A percentile compares a stretch with the other conserved stretches of the same genome.
Evolutionary conservation across 92 coral and sea anemone genomes (phyloP).

Genomic region (Porites rus): DNA sequence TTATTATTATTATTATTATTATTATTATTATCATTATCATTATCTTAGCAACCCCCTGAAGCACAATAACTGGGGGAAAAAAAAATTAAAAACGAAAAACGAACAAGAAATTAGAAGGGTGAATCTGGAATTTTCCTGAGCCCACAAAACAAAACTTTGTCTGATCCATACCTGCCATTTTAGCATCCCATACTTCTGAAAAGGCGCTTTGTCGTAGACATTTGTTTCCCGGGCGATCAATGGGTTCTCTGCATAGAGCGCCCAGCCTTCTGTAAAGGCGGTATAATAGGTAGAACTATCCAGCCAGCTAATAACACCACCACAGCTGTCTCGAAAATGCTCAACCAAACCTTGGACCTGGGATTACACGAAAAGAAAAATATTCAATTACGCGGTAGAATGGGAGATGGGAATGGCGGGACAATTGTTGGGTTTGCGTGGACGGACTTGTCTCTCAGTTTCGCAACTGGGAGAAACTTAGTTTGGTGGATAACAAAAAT

Average conservation of each 20-base stretch:
- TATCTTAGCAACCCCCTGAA: too few species aligned
- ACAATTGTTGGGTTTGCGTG: too few species aligned
- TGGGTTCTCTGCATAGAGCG: conserved; percentile 83
- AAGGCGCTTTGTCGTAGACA: conserved; percentile 57
- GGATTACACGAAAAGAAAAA: neutral
- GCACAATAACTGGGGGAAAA: too few species aligned
- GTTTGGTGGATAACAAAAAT: too few species aligned
- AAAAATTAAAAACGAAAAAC: too few species aligned
- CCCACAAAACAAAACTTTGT: neutral
- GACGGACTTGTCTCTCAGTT: too few species aligned
- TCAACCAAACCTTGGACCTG: conserved; percentile 48
- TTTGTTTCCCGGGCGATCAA: conserved; percentile 62
- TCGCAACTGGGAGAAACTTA: too few species aligned
- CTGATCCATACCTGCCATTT: conserved; percentile 56
- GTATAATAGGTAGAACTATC: conserved; percentile 58
- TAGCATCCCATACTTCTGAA: conserved; percentile 71
- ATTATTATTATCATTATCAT: too few species aligned
- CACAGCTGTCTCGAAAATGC: conserved; percentile 78
- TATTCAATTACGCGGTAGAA: too few species aligned
- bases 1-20: too few species aligned
- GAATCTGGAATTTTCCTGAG: neutral
- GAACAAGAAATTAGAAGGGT: too few species aligned
- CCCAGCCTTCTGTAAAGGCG: conserved; percentile 92
- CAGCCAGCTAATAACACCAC: conserved; percentile 70
- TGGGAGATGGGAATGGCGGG: too few species aligned